Conservation (phyloP, 2,113 vertebrate species). For the Syngnathus typhle region DNA sequence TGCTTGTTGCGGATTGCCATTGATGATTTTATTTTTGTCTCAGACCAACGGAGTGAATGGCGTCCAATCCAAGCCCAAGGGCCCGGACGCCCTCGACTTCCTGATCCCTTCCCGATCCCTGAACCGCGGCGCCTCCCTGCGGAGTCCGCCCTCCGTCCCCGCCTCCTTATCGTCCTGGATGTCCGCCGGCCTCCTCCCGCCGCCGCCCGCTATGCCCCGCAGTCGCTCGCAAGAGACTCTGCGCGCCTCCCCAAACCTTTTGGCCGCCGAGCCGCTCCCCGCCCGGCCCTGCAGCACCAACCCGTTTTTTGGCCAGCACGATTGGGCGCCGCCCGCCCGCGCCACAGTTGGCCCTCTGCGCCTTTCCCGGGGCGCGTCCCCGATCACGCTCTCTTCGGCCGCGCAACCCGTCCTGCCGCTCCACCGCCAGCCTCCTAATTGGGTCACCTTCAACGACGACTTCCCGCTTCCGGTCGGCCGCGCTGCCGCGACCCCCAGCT, state of each 20-base stretch:
- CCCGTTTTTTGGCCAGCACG: conserved; percentile 70
- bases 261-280: conserved; percentile 56
- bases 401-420: conserved; percentile 34
- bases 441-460: conserved; percentile 82
- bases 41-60: conserved; percentile 67
- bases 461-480: conserved; percentile 29
- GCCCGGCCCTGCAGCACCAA: conserved; percentile 72
- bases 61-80: conserved; percentile 74
- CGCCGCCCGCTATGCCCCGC: conserved; percentile 67
- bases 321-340: not conserved
- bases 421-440: conserved; percentile 57
- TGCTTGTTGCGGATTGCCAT: not conserved
- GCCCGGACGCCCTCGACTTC: conserved; percentile 76
- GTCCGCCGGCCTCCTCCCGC: conserved; percentile 67
- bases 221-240: conserved; percentile 75
- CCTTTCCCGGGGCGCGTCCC: conserved; percentile 32
- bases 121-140: conserved; percentile 60
- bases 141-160: conserved; percentile 39
- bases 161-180: conserved; percentile 44
- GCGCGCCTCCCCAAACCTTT: conserved; percentile 70
- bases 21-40: not conserved
- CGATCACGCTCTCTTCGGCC: conserved; percentile 41
- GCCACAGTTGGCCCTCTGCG: conserved; percentile 24
- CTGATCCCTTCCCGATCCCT: conserved; percentile 69
- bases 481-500: conserved; percentile 18